Conservation (phyloP, 2,797 vertebrate genomes). For the Falco concolor region DNA sequence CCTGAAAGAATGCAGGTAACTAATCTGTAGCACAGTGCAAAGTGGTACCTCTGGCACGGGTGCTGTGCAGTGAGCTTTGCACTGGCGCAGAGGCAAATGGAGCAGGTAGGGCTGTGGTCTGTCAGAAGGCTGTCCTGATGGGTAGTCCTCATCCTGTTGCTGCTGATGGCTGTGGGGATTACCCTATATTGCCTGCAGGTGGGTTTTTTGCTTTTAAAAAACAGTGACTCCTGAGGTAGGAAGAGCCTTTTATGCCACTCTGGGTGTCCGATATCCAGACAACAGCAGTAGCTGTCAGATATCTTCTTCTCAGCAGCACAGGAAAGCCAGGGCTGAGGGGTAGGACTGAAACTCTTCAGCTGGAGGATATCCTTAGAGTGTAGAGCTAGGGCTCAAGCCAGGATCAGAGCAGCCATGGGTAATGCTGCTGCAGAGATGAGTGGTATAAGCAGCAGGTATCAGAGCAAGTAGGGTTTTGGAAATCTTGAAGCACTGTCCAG, state of each 20-base stretch:
- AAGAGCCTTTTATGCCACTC: background rate
- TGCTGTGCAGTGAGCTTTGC: background rate
- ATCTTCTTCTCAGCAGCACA: background rate
- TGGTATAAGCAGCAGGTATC: background rate
- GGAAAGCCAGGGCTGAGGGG: background rate
- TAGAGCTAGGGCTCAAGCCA: background rate
- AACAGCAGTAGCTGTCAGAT: background rate
- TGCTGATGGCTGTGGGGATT: background rate
- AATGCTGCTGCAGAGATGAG: background rate
- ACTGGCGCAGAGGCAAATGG: accelerated
- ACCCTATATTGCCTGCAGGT: background rate
- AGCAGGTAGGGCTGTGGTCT: background rate
- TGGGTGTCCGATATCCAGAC: background rate
- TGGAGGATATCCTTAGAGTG: background rate
- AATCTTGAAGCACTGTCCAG: background rate
- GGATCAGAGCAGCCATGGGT: background rate
- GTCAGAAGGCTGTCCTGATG: background rate
- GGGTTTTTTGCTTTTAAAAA: background rate
- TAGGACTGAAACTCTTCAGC: background rate
- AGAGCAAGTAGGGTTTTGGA: background rate
- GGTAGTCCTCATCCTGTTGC: background rate
- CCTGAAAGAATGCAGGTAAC: background rate
- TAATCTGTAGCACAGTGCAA: background rate
- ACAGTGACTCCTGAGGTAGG: background rate
- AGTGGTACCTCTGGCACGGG: background rate